Evolutionary conservation across 2,113 vertebrate species (phyloP).

Genomic region (Falco punctatus): DNA sequence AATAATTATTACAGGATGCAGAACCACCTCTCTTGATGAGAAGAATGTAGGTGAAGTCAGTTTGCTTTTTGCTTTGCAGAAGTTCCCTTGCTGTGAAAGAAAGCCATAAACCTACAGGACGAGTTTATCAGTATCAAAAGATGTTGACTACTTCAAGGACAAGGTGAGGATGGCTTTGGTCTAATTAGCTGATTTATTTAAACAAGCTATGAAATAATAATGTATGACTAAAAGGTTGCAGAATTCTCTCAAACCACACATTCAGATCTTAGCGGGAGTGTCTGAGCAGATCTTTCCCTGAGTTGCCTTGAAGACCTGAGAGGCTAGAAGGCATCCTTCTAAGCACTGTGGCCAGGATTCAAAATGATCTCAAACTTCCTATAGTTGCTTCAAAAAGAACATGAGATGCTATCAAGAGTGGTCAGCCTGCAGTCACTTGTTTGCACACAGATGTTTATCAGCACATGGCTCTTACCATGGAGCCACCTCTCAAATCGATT

Average conservation of each 20-base stretch:
- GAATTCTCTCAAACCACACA: not conserved
- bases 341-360: not conserved
- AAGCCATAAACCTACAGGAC: not conserved
- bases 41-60: not conserved
- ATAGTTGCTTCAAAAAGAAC: not conserved
- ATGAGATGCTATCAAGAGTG: not conserved
- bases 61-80: not conserved
- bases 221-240: not conserved
- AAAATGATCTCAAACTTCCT: not conserved
- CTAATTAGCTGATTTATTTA: not conserved
- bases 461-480: not conserved
- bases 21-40: not conserved
- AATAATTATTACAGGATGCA: not conserved
- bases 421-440: rapidly evolving
- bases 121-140: not conserved
- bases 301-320: not conserved
- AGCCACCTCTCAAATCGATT: not conserved
- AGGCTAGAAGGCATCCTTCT: not conserved
- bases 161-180: not conserved
- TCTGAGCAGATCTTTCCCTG: not conserved
- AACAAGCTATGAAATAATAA: not conserved
- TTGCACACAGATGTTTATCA: not conserved
- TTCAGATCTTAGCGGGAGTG: not conserved
- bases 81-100: not conserved
- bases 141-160: not conserved